Base-by-base conservation (phyloP, 2,888 invertebrate species). In the Seladonia tumulorum region DNA sequence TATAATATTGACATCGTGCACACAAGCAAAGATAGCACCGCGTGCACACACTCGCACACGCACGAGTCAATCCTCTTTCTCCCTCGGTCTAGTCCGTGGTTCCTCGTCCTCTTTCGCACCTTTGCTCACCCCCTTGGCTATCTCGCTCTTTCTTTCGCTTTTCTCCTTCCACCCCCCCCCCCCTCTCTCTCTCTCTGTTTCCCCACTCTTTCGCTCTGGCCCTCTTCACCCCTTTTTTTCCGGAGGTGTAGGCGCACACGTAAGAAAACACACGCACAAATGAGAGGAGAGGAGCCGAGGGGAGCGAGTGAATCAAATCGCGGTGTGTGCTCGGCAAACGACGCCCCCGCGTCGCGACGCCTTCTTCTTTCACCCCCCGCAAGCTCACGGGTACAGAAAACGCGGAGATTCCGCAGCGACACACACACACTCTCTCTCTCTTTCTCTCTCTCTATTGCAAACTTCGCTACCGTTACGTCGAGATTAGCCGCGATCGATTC, bases 1-100 rank as follows among this genome's bases (percentile, higher is more conserved):
- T 94, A 94, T 94, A 94, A 94, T 94, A 94, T 94, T 94, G 94
- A 94, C 94, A 94, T 94, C 94, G 94, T 91, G 92, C 93, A 94
- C 93, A 94, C 94, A 90, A 87, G 92, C 92, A 91, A 91, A 93
- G 93, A 93, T 93, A 93, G 92, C 93, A 91, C 92, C 66, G 92
- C 81, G 92, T 91, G 92, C 82, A 82, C 83, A 88, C 82, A 75
- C 84, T 77, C 73, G 60, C 81, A 74, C 86, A 76, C 82, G 74
- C 79, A 76, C 42, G 22, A 68, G 68, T 1, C 68, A 68, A 68
- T 66, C 57, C 53, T 22, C 47, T 71, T 72, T 47, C 47, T 78
- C 35, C 42, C 39, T 70, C 70, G 70, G 22, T 70, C 70, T 25
- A n/a, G n/a, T 5, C 22, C 42, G 39, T 39, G 68, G 53, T 63